Evolutionary conservation across 2,113 vertebrate species (phyloP), one percentile per base, ranked within the genome.

Genomic region (Malurus elegans): DNA sequence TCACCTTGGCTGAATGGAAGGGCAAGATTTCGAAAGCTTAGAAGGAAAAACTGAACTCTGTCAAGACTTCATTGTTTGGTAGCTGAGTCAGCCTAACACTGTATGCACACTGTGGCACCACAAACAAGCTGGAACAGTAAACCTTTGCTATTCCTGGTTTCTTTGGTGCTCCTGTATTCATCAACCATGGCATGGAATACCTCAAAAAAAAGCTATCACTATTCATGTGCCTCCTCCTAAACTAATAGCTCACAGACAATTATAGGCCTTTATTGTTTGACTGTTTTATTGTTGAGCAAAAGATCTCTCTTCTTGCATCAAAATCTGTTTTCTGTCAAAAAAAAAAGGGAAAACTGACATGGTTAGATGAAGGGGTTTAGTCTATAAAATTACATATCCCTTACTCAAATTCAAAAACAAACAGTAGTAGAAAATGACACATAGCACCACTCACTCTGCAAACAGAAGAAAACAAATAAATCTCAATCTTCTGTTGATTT

Each of bases 81-180:
- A 48, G 78, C 71, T 54, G 58, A 61, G 71, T 34, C 80, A 90
- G 57, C 29, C 54, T 8, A 83, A 76, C 14, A 9, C 23, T 9
- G 5, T 29, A 19, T 0, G 0, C 6, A 45, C 0, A 0, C 48
- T 50, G 18, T 4, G 16, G 21, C 6, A 9, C n/a, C 3, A 4
- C 47, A 48, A 60, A 57, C 40, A 69, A 15, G 29, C 24, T 56
- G 54, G 36, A 86, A 75, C 18, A 26, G 32, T 18, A 61, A 92
- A 73, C 0, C 0, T 57, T 47, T 42, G 62, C 82, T 83, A 11
- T 26, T 92, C 34, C 34, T 58, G 29, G 24, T 50, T 80, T 60
- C 44, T 92, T 64, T 36, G 29, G 70, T 66, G 34, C 20, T 64
- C 42, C 36, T 1, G 0, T 29, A 57, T 14, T 67, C 32, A 67